Evolutionary conservation across 2,797 vertebrate species (phyloP), one percentile per base, ranked within the genome.

Genomic region (Antennarius maculatus): DNA sequence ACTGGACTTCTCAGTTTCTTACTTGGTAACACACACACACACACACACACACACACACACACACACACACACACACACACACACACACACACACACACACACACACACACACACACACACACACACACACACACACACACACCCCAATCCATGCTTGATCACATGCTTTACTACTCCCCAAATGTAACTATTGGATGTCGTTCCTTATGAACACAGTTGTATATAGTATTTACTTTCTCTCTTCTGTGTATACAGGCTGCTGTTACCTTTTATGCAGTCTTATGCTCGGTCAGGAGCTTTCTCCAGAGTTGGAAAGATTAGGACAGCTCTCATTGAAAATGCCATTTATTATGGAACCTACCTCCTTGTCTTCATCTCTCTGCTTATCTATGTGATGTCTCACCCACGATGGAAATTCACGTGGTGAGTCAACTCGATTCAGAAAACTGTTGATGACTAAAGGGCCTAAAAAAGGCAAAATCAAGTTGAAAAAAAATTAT

Each of bases 271-370:
- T 79, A 98, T 98, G 97, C 96, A 97, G 74, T 99, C 96, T 0
- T 99, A 98, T 49, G 95, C 96, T 46, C 93, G 94, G 50, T 96
- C 96, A 1, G 97, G 96, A 73, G 95, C 94, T 0, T 99, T 99
- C 88, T 97, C 96, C 49, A 95, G 93, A 64, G 90, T 94, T 1
- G 96, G 96, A 39, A 99, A 97, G 82, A 95, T 96, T 53, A 97
- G 96, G 91, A 97, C 96, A 1, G 97, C 97, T 4, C 86, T 99
- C 61, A 95, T 98, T 71, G 96, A 98, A 86, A 99, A 98, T 78
- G 96, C 95, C 7, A 95, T 98, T 75, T 98, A 98, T 87, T 99
- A 99, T 18, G 96, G 97, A 65, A 96, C 95, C 48, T 99, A 99
- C 80, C 91, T 99, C 81, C 86, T 97, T 42, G 96, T 99, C 85